Evolutionary conservation across 2,888 invertebrate genomes (phyloP), one percentile per base, ranked within the genome.

Genomic region (Cephus sareptanus): DNA sequence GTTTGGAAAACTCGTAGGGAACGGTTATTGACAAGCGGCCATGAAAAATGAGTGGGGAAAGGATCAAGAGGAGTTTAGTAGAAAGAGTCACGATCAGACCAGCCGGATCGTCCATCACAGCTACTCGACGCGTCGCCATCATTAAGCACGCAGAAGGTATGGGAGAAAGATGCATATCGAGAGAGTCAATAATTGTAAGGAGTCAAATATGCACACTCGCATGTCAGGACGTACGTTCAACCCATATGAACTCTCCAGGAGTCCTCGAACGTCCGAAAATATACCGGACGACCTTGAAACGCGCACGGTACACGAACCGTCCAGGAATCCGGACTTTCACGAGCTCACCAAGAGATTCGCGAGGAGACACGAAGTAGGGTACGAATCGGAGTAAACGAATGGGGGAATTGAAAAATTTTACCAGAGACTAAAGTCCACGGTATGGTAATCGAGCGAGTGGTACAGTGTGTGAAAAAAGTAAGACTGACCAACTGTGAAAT

Each of bases 241-340:
- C 56, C 23, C 23, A 2, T 23, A 23, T 9, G 56, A 56, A 56
- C 56, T 56, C 23, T 23, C 56, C 9, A 23, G 56, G 56, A 56
- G 56, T 56, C 56, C 56, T 56, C 56, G 23, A 23, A 23, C 2
- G 56, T 56, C 56, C 56, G 9, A 56, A 56, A 56, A 56, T 56
- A 56, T 56, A 56, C 56, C 9, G 74, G 70, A 75, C 74, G 81
- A 83, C 83, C 81, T 83, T 84, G 83, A 68, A 30, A 23, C 76
- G 78, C 76, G 74, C 56, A 75, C 71, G 6, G 56, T 9, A 56
- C 9, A 56, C 56, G 9, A 56, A 76, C 71, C 76, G 69, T 34
- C 12, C 73, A 56, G 79, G 81, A 84, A 79, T 78, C 80, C 75
- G 79, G 75, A 82, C 84, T 83, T 83, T 82, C 80, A 75, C 76